phyloP scores from a whole-genome alignment of 1,140 invertebrate genomes.

The Megalopta genalis region DNA sequence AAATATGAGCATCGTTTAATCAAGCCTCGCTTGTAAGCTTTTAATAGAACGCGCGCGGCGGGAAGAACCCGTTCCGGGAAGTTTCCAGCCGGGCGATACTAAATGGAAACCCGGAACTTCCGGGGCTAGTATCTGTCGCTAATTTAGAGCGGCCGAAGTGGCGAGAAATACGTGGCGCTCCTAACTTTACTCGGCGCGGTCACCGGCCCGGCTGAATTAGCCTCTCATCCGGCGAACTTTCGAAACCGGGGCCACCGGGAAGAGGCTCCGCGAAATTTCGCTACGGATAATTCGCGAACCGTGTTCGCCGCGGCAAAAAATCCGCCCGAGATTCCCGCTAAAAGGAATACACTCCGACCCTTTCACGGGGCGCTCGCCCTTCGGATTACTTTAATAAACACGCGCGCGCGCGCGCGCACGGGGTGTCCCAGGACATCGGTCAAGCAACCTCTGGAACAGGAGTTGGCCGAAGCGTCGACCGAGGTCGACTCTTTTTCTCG shows the following conservation, averaged over 20 bases:
- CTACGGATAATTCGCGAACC: background rate
- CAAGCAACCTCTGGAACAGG: no score
- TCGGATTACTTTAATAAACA: no score
- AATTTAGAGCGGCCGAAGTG: conserved; percentile 14
- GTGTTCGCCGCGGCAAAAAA: background rate
- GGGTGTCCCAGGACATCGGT: no score
- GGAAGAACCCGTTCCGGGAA: background rate
- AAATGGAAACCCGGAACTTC: conserved; percentile 15
- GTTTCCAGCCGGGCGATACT: background rate
- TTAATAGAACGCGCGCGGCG: background rate
- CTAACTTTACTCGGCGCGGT: conserved; percentile 9
- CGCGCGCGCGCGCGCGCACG: no score
- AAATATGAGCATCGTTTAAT: conserved; percentile 16
- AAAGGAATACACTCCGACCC: no score
- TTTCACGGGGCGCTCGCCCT: no score
- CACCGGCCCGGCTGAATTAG: conserved; percentile 8
- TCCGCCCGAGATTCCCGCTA: no score
- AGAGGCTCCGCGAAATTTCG: background rate
- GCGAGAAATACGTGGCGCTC: background rate
- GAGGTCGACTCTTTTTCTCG: no score
- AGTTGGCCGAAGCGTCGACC: no score
- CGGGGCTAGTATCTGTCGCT: conserved; percentile 17
- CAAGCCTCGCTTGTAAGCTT: conserved; percentile 13
- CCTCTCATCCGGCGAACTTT: background rate
- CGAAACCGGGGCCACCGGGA: background rate